Base-by-base conservation (phyloP, 2,888 invertebrate genomes). In the Molanna angustata region DNA sequence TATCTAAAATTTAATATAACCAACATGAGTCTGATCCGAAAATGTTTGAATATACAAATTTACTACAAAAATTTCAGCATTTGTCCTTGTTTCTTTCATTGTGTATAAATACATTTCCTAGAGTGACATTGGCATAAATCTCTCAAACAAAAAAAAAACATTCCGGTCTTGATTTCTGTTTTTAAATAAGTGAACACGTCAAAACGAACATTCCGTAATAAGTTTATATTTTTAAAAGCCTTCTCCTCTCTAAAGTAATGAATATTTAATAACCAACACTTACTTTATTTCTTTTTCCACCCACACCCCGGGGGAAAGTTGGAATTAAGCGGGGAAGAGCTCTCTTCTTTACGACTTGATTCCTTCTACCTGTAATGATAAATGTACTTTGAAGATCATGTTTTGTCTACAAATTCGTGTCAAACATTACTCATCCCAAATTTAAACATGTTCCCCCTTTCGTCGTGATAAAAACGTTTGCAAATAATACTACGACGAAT, bases 341-440 rank as follows among this genome's bases (percentile, higher is more conserved):
- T 17, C 17, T 37, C 37, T 37, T 13, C 33, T n/a, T 33, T 6
- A 33, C n/a, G 33, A n/a, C 33, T 35, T 48, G 43, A 51, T 37
- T 35, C 47, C 51, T 50, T 48, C 46, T 45, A 44, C 54, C 45
- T 50, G 35, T 19, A 41, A 21, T 52, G 52, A 52, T 52, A 41
- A 45, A 56, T 49, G 52, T 40, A 21, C 35, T 42, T 32, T 33
- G 16, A 35, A 37, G 50, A 50, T 35, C 44, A 22, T 43, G 49
- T 49, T 49, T 43, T 49, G 49, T 49, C 49, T 49, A 35, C 42
- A 42, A 49, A 33, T 49, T 49, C 41, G 19, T 33, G 49, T 49
- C 49, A 43, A 14, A n/a, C 49, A 49, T 49, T 49, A 49, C 33
- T 49, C 49, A 35, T 42, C 42, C 41, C 19, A 42, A 17, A 21